Conservation (phyloP, 2,113 vertebrate species). For the Ciconia maguari region DNA sequence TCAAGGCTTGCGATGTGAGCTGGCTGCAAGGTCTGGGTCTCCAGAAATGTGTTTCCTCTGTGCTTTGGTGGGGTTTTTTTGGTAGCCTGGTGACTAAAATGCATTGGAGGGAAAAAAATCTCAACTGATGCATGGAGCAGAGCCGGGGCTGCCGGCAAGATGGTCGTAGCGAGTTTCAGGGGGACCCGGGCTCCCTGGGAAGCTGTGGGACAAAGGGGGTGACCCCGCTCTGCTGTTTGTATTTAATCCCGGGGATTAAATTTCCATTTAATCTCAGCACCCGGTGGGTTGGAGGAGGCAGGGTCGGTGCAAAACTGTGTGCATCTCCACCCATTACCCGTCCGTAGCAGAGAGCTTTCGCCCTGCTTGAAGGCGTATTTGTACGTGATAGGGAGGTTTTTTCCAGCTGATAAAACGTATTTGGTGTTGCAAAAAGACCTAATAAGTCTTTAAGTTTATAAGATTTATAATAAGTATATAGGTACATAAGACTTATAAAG, state of each 20-base stretch:
- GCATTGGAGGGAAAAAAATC: background rate
- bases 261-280: background rate
- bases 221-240: background rate
- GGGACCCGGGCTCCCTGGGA: background rate
- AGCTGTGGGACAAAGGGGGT: background rate
- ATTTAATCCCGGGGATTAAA: background rate
- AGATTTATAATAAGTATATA: no score
- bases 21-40: background rate
- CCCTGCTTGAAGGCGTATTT: background rate
- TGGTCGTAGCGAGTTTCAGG: fast-evolving
- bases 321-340: fast-evolving
- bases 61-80: background rate
- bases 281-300: fast-evolving
- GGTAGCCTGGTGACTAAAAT: background rate
- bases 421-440: background rate
- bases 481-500: no score
- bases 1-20: background rate
- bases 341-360: fast-evolving
- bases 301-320: fast-evolving
- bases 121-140: background rate
- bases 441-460: no score
- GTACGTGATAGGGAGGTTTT: fast-evolving
- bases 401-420: background rate
- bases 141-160: background rate
- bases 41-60: background rate